A percentile compares a stretch with the other conserved stretches of the same genome.
Conservation (phyloP, 2,797 vertebrate genomes). For the Chelon labrosus region DNA sequence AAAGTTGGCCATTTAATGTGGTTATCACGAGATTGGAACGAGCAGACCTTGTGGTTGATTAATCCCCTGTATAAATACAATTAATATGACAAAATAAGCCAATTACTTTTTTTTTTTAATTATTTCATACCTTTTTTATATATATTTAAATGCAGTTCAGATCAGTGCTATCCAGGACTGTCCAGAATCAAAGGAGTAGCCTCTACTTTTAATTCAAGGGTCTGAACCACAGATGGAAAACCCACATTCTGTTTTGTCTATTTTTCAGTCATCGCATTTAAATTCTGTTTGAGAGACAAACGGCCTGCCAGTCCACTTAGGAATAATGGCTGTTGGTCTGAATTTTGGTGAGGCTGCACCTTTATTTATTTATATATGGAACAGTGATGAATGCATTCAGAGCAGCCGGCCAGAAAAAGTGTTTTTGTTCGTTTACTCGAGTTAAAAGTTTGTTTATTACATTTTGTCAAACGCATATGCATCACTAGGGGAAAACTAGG, state of each 20-base stretch:
- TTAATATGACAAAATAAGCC: neutral
- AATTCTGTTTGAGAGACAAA: neutral
- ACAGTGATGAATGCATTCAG: neutral
- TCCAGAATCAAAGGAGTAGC: neutral
- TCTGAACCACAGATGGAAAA: constrained; percentile 5
- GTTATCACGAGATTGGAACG: neutral
- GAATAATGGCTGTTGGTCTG: neutral
- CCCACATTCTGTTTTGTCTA: neutral
- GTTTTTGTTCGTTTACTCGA: neutral
- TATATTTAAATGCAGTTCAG: neutral
- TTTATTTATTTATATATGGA: neutral
- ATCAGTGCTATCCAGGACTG: neutral
- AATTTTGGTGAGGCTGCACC: neutral
- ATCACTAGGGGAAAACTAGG: neutral
- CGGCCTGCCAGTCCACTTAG: neutral
- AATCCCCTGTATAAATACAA: neutral
- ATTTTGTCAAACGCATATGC: neutral
- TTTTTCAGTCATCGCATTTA: neutral
- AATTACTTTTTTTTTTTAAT: neutral
- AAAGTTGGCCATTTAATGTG: constrained; percentile 25
- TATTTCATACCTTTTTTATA: neutral
- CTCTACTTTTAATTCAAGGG: neutral
- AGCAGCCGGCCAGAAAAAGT: neutral
- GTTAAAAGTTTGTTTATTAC: neutral
- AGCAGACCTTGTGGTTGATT: neutral